Conservation (phyloP, 2,888 invertebrate species). For the Drosophila macrothrix region DNA sequence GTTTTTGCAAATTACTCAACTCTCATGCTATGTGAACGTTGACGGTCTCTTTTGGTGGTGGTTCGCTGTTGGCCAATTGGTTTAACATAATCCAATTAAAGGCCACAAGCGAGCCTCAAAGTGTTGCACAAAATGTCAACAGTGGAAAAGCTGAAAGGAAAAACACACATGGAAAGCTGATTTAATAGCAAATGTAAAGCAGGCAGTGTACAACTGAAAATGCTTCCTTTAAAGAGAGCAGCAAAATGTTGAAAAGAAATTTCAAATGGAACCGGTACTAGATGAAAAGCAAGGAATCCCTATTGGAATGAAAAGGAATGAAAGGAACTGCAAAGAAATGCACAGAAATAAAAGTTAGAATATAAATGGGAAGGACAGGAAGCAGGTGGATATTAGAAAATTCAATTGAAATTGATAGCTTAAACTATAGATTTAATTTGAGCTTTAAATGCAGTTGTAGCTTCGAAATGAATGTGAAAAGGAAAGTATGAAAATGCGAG, state of each 20-base stretch:
- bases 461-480: not conserved
- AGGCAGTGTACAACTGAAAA: not conserved
- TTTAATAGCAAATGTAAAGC: conserved; percentile 1
- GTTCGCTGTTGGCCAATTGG: conserved; percentile 38
- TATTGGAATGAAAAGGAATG: not conserved
- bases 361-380: not conserved
- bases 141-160: conserved; percentile 11
- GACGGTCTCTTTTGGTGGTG: conserved; percentile 3
- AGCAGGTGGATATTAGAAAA: not conserved
- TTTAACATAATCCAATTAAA: conserved; percentile 41
- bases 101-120: conserved; percentile 37
- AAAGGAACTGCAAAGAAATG: not conserved
- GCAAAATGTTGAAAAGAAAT: conserved; percentile 1
- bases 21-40: not conserved
- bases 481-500: not conserved
- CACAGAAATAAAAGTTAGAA: not conserved
- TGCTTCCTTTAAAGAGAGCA: not conserved
- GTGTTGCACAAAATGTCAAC: conserved; percentile 30
- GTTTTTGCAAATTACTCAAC: not conserved
- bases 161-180: conserved; percentile 16
- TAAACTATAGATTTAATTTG: not conserved
- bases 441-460: not conserved
- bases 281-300: not conserved
- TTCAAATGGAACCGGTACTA: not conserved
- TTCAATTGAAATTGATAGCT: not conserved